phyloP scores from a whole-genome alignment of 1,140 invertebrate species.

The Protaetia brevitarsis region DNA sequence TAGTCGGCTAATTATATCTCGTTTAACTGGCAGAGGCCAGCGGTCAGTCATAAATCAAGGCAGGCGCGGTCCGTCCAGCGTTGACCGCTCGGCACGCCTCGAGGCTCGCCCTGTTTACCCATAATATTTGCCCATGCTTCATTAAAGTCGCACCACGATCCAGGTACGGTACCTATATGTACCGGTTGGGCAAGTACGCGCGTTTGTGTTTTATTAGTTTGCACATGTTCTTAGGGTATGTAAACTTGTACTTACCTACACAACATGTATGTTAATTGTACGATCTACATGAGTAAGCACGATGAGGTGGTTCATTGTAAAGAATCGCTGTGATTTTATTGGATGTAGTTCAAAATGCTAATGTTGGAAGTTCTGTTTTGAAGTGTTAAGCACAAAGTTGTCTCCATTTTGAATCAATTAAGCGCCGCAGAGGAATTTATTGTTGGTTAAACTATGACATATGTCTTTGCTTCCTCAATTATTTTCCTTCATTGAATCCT shows the following conservation, averaged over 20 bases:
- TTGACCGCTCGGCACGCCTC: conserved; percentile 38
- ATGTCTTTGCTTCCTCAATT: too few species aligned
- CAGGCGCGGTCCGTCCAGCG: conserved; percentile 28
- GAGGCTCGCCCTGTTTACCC: conserved; percentile 41
- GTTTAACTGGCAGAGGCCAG: conserved; percentile 32
- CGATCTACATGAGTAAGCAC: too few species aligned
- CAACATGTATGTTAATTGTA: too few species aligned
- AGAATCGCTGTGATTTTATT: too few species aligned
- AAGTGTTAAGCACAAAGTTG: too few species aligned
- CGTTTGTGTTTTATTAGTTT: not conserved
- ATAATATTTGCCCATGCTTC: conserved; percentile 41
- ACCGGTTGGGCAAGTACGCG: not conserved
- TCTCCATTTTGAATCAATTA: too few species aligned
- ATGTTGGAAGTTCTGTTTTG: too few species aligned
- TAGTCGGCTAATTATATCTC: conserved; percentile 36
- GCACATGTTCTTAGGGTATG: not conserved
- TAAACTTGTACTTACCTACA: not conserved
- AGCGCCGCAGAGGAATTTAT: too few species aligned
- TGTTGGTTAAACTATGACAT: too few species aligned
- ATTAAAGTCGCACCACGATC: not conserved
- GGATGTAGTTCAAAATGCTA: too few species aligned
- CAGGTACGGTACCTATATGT: not conserved
- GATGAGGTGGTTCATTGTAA: too few species aligned
- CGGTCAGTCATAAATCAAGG: conserved; percentile 42
- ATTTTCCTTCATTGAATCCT: too few species aligned